Percentiles rank a stretch among this genome's conserved stretches.
Conservation (phyloP, 2,888 invertebrate genomes). For the Drosophila ezoana region DNA sequence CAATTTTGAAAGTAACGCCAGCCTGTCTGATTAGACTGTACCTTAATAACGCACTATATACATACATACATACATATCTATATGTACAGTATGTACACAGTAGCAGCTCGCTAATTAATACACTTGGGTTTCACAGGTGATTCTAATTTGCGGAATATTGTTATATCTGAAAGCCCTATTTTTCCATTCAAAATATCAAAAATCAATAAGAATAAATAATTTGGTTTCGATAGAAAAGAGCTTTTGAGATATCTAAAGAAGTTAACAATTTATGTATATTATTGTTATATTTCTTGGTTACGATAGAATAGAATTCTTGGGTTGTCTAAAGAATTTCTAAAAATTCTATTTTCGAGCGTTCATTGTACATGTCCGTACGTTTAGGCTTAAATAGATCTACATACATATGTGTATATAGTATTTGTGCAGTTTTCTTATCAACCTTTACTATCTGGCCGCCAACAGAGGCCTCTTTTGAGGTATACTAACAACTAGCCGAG, state of each 20-base stretch:
- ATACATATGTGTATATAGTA: constrained; percentile 1
- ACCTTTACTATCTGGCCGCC: constrained; percentile 60
- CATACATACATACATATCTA: neutral
- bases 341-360: neutral
- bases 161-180: neutral
- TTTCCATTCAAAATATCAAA: neutral
- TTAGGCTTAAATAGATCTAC: neutral
- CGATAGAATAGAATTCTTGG: too few species aligned
- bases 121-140: neutral
- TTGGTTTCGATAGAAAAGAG: too few species aligned
- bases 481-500: constrained; percentile 40
- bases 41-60: constrained; percentile 23
- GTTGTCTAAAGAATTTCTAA: neutral
- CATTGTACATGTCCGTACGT: neutral
- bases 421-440: constrained; percentile 67
- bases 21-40: constrained; percentile 73
- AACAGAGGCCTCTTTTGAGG: constrained; percentile 70
- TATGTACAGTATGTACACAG: neutral
- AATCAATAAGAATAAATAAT: neutral
- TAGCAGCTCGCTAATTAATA: neutral
- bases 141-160: neutral
- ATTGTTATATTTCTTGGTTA: too few species aligned
- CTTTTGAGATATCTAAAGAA: too few species aligned
- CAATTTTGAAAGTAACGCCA: constrained; percentile 65
- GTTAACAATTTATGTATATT: too few species aligned